phyloP scores from a whole-genome alignment of 2,888 invertebrate genomes.

The Lacanobia oleracea region DNA sequence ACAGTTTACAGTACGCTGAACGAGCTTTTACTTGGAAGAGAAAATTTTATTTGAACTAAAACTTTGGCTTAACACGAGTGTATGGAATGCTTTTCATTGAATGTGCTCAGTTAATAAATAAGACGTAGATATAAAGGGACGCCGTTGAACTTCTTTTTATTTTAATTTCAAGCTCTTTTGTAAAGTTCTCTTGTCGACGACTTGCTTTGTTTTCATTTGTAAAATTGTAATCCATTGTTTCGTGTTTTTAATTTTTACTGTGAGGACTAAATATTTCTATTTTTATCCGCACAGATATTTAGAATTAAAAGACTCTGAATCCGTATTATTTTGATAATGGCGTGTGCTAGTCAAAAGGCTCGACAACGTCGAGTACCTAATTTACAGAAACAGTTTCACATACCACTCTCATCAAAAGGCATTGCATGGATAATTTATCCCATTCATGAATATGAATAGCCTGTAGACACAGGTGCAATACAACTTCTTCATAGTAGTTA shows the following conservation, averaged over 20 bases:
- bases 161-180: constrained; percentile 42
- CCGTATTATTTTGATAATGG: neutral
- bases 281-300: constrained; percentile 3
- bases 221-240: constrained; percentile 53
- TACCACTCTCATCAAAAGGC: constrained; percentile 40
- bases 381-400: constrained; percentile 24
- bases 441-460: constrained; percentile 62
- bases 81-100: constrained; percentile 34
- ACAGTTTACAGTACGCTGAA: constrained; percentile 21
- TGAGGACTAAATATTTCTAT: constrained; percentile 3
- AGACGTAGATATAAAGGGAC: constrained; percentile 39
- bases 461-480: constrained; percentile 65
- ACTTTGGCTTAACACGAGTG: constrained; percentile 33
- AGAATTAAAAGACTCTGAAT: constrained; percentile 6
- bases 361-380: constrained; percentile 13
- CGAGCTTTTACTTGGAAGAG: constrained; percentile 29
- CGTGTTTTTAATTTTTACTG: constrained; percentile 29
- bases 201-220: constrained; percentile 55
- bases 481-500: constrained; percentile 57
- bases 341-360: constrained; percentile 4
- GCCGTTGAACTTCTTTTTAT: constrained; percentile 32
- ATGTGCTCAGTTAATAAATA: constrained; percentile 41
- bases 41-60: constrained; percentile 46
- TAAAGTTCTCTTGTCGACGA: constrained; percentile 42
- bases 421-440: constrained; percentile 54